phyloP scores from a whole-genome alignment of 2,797 vertebrate species.

The Crocodylus rhombifer region DNA sequence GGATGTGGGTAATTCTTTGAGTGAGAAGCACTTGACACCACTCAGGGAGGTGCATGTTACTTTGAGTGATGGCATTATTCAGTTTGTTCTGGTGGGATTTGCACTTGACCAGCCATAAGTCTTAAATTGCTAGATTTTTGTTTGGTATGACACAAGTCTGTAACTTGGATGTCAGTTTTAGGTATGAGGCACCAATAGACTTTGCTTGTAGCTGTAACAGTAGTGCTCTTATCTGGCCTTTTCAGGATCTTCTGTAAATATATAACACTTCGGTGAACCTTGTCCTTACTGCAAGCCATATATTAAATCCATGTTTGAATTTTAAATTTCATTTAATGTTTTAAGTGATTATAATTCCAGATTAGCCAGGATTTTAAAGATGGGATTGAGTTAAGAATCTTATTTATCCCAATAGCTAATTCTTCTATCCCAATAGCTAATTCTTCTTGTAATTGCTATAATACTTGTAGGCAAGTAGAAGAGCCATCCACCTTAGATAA shows the following conservation, averaged over 20 bases:
- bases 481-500: neutral
- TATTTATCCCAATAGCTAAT: neutral
- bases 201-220: conserved; percentile 4
- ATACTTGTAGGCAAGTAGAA: neutral
- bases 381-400: neutral
- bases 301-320: neutral
- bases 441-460: neutral
- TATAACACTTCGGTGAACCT: neutral
- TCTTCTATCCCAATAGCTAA: neutral
- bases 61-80: neutral
- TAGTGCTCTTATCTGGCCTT: conserved; percentile 36
- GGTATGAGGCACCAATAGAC: conserved; percentile 4
- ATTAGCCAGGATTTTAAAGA: neutral
- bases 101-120: neutral
- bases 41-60: neutral
- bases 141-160: conserved; percentile 19
- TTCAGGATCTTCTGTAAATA: neutral
- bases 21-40: neutral
- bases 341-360: neutral
- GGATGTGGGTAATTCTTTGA: neutral
- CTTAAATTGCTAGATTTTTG: neutral
- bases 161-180: conserved; percentile 13
- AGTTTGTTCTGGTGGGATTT: neutral
- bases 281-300: neutral
- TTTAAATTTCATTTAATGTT: neutral